Percentiles rank a stretch among this genome's conserved stretches.
These are phyloP conservation scores for Nothoprocta pentlandii DNA, from an alignment of 2,113 vertebrate genomes.

Conservation along the genomic window DNA sequence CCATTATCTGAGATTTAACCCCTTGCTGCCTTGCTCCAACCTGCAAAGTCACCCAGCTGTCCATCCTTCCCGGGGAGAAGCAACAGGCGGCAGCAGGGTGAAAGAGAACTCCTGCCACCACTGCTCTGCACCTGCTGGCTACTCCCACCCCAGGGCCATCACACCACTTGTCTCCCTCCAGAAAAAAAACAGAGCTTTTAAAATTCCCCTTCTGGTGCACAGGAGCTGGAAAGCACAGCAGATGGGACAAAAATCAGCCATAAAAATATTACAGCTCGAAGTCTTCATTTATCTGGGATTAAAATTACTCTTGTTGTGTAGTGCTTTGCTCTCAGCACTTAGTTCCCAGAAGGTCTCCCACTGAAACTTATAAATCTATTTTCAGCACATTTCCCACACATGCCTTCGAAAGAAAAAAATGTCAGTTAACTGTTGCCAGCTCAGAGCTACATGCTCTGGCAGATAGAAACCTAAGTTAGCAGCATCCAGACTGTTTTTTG, in stretches of 20 bases:
- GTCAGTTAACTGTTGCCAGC: not conserved
- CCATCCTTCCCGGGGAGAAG: not conserved
- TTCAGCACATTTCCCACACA: not conserved
- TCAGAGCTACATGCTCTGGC: fast-evolving
- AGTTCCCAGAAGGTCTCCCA: not conserved
- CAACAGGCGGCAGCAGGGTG: not conserved
- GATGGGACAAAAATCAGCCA: not conserved
- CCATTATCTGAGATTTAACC: not conserved
- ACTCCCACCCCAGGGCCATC: not conserved
- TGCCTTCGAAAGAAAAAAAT: not conserved
- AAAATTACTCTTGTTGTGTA: not conserved
- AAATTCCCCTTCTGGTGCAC: not conserved
- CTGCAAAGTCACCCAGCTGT: not conserved
- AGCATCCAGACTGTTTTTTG: not conserved
- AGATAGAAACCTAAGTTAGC: not conserved
- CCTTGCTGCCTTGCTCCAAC: not conserved
- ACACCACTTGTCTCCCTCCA: not conserved
- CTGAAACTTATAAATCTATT: not conserved
- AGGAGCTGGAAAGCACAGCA: not conserved
- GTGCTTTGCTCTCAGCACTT: too few relatives aligned
- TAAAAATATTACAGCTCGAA: not conserved
- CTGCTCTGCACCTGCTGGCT: not conserved
- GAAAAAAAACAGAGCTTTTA: not conserved
- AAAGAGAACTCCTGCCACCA: not conserved
- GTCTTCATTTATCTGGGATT: not conserved